Conservation (phyloP, 2,113 vertebrate species). For the Grammomys dolichurus region DNA sequence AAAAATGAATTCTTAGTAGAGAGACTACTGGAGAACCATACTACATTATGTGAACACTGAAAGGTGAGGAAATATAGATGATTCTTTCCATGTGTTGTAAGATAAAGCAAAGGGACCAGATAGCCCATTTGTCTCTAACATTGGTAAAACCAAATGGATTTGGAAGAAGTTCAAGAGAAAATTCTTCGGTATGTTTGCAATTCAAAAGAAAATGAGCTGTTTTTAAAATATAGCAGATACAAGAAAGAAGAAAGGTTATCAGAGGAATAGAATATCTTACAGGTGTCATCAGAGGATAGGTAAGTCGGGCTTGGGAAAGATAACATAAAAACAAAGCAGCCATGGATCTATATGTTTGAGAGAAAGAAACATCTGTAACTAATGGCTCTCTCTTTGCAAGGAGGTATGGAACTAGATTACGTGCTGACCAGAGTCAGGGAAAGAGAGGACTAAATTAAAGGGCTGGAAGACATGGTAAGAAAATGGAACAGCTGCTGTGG, state of each 20-base stretch:
- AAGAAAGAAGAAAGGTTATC: conserved; percentile 46
- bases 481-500: conserved; percentile 74
- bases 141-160: conserved; percentile 33
- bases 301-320: conserved; percentile 47
- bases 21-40: background rate
- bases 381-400: conserved; percentile 1
- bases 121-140: background rate
- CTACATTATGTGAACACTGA: conserved; percentile 25
- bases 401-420: conserved; percentile 65
- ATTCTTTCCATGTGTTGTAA: conserved; percentile 58
- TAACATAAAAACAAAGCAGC: conserved; percentile 41
- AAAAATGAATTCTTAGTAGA: conserved; percentile 43
- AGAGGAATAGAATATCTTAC: conserved; percentile 36
- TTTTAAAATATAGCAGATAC: background rate
- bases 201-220: conserved; percentile 30
- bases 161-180: background rate
- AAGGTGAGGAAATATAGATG: conserved; percentile 4
- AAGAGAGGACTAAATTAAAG: conserved; percentile 45
- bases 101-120: conserved; percentile 51
- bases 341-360: conserved; percentile 55
- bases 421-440: background rate
- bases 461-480: conserved; percentile 41
- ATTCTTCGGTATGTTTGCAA: conserved; percentile 47
- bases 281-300: background rate
- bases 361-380: conserved; percentile 50